Conservation (phyloP, 2,797 vertebrate species). For the Apogon talboti region DNA sequence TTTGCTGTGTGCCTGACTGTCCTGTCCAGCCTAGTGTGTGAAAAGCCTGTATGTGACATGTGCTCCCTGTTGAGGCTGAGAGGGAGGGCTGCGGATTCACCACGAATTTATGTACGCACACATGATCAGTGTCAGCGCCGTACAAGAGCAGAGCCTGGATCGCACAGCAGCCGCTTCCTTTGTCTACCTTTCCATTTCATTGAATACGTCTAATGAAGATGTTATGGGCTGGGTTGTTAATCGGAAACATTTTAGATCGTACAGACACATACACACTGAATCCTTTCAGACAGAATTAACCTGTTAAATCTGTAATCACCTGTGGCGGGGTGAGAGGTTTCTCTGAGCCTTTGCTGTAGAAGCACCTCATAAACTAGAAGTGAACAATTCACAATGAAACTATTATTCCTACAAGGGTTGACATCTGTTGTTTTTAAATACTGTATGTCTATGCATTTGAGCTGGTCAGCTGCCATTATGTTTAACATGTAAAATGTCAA, state of each 20-base stretch:
- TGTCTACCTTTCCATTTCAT: conserved; percentile 14
- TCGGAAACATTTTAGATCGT: conserved; percentile 13
- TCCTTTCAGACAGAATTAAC: conserved; percentile 48
- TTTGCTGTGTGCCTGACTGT: conserved; percentile 72
- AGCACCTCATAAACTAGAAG: no score
- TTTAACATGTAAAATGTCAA: no score
- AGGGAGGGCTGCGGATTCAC: conserved; percentile 59
- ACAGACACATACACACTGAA: no score
- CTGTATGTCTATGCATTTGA: no score
- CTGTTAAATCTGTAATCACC: conserved; percentile 59
- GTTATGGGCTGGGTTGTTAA: conserved; percentile 22
- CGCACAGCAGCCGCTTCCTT: conserved; percentile 30
- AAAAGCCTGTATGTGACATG: conserved; percentile 78
- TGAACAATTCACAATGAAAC: no score
- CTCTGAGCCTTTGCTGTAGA: no score
- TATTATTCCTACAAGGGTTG: no score
- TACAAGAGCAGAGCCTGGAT: conserved; percentile 9
- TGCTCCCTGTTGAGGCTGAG: conserved; percentile 68
- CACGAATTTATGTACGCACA: conserved; percentile 59
- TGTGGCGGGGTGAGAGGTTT: no score
- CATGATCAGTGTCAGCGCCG: conserved; percentile 54
- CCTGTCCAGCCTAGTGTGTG: conserved; percentile 72
- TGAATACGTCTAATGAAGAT: conserved; percentile 21
- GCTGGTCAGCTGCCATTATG: no score
- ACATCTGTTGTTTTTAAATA: no score